Conservation (phyloP, 2,888 invertebrate genomes). For the Parasteatoda lunata region DNA sequence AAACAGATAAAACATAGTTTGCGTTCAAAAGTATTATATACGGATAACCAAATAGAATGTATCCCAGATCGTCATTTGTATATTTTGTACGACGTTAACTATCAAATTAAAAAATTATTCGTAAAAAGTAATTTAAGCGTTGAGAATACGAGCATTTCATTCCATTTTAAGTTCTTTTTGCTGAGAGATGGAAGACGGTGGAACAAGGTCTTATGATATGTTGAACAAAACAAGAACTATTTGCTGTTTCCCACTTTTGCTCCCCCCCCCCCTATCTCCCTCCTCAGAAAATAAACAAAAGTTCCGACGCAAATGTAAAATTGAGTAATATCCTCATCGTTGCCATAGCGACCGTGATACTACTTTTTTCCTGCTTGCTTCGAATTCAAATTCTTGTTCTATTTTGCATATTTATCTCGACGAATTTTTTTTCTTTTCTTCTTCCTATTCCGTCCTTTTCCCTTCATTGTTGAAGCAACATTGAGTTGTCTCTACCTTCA, state of each 20-base stretch:
- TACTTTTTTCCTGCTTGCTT: slow-evolving; percentile 18
- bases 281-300: slow-evolving; percentile 32
- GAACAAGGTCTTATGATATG: slow-evolving; percentile 36
- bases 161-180: not conserved
- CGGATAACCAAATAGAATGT: no score
- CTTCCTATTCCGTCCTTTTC: slow-evolving; percentile 10
- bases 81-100: no score
- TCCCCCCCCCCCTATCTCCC: no score
- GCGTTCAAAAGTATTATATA: no score
- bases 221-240: slow-evolving; percentile 61
- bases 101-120: no score
- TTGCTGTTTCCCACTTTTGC: slow-evolving; percentile 12
- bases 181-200: not conserved
- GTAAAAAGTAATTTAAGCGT: not conserved
- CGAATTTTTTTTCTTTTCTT: slow-evolving; percentile 23
- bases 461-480: not conserved
- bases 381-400: slow-evolving; percentile 39
- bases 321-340: slow-evolving; percentile 20
- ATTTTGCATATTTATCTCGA: slow-evolving; percentile 36
- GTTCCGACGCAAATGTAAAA: slow-evolving; percentile 21
- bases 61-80: no score
- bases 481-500: not conserved
- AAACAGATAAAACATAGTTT: no score
- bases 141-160: not conserved
- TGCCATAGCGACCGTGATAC: slow-evolving; percentile 37